Base-by-base conservation (phyloP, 2,888 invertebrate genomes). In the Drosophila longiperda region DNA sequence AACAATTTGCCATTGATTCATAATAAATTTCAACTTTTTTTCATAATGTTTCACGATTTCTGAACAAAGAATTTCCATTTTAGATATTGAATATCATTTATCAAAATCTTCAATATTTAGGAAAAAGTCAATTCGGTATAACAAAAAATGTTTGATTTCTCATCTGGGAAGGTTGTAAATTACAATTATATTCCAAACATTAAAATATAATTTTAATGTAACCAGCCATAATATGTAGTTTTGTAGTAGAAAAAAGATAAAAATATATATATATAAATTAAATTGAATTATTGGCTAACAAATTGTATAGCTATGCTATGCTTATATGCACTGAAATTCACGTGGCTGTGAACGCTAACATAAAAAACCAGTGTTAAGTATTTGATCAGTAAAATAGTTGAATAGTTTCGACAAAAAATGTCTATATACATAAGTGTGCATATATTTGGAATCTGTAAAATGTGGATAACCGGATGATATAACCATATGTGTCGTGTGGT, bases 381-480 rank as follows among this genome's bases (percentile, higher is more conserved):
- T 20, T 15, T 36, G 38, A 55, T n/a, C 55, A 1, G 38, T 29
- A n/a, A 32, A 32, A 23, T 23, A 11, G n/a, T 40, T 20, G 20
- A 49, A 49, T 20, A 52, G 15, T 7, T 60, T 29, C 34, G 29
- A 61, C 53, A 8, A 3, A 3, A 45, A 45, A 58, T 11, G 26
- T 1, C 11, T 1, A 75, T 73, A 66, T 52, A 32, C 66, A 66
- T 73, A 78, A 60, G 58, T 65, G 52, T 71, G 66, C 63, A 38
- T 23, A 48, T 42, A 64, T 58, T 45, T 48, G 50, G 49, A 66
- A 72, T 67, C 60, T 63, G 58, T 64, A 48, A 61, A 61, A 66
- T 15, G 57, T 38, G 4, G 64, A 45, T 58, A 49, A 42, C 62
- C 54, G 57, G 34, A 36, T 77, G 65, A 77, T 77, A 77, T 77